These are phyloP conservation scores for Lycaon pictus DNA, from an alignment of 2,113 vertebrate species.

Conservation along the genomic window DNA sequence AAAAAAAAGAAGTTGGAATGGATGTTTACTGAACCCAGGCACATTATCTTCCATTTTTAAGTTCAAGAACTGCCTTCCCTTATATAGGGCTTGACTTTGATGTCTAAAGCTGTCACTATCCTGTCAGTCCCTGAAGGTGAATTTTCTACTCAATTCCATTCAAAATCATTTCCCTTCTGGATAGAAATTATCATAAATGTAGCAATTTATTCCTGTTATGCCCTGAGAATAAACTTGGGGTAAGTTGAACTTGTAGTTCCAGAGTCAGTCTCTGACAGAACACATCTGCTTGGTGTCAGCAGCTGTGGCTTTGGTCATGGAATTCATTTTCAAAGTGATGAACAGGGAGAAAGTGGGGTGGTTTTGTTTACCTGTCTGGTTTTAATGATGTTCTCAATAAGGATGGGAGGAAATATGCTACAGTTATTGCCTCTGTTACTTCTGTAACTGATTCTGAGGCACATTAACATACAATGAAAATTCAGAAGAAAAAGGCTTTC, in stretches of 20 bases:
- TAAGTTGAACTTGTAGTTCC: constrained; percentile 29
- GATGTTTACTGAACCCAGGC: constrained; percentile 65
- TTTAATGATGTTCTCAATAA: constrained; percentile 37
- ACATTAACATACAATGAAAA: background rate
- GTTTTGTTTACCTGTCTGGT: background rate
- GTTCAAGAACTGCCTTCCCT: constrained; percentile 65
- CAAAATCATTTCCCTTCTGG: constrained; percentile 71
- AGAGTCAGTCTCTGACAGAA: constrained; percentile 19
- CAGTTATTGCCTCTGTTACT: background rate
- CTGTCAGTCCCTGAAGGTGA: constrained; percentile 63
- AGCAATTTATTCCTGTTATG: constrained; percentile 69
- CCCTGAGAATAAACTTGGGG: constrained; percentile 59
- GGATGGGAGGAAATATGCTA: background rate
- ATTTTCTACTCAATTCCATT: constrained; percentile 72
- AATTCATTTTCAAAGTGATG: constrained; percentile 57
- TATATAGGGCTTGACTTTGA: constrained; percentile 69
- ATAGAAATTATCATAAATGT: constrained; percentile 76
- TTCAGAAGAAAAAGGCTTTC: background rate
- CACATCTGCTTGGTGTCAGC: constrained; percentile 25
- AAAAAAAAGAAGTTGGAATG: constrained; percentile 28
- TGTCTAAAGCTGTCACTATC: constrained; percentile 71
- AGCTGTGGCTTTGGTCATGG: background rate
- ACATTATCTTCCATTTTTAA: constrained; percentile 71
- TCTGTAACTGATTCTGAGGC: constrained; percentile 12
- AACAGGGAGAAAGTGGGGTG: background rate